These are phyloP conservation scores for Chloroceryle amazona DNA, from an alignment of 2,797 vertebrate genomes.

Conservation along the genomic window DNA sequence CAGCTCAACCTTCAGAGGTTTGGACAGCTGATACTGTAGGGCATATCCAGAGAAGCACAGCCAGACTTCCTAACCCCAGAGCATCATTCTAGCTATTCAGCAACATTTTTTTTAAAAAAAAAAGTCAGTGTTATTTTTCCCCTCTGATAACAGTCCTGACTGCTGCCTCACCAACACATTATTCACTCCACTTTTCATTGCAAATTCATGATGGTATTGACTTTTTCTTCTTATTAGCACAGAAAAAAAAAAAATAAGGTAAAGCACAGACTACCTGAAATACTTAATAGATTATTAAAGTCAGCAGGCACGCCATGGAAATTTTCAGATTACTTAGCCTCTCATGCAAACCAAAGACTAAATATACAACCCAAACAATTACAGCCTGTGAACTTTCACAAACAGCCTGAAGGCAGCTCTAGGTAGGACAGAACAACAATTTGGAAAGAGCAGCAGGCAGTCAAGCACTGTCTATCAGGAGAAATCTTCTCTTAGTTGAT, in stretches of 20 bases:
- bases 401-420: background rate
- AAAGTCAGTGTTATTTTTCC: background rate
- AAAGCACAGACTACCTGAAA: background rate
- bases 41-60: background rate
- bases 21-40: background rate
- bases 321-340: background rate
- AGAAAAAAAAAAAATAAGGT: background rate
- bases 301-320: background rate
- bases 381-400: slow-evolving; percentile 2
- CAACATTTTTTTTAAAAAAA: background rate
- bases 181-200: background rate
- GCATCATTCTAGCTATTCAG: background rate
- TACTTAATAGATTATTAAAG: slow-evolving; percentile 22
- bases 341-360: background rate
- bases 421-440: background rate
- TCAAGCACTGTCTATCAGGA: background rate
- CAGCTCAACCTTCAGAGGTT: background rate
- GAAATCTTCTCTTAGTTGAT: slow-evolving; percentile 20
- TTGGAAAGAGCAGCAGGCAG: slow-evolving; percentile 22
- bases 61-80: background rate
- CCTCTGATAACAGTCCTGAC: background rate
- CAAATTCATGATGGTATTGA: background rate
- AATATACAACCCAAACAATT: slow-evolving; percentile 27
- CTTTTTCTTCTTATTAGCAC: background rate
- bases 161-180: background rate